Evolutionary conservation across 2,888 invertebrate species (phyloP), one percentile per base, ranked within the genome.

Genomic region (Muschampia plurimacula): DNA sequence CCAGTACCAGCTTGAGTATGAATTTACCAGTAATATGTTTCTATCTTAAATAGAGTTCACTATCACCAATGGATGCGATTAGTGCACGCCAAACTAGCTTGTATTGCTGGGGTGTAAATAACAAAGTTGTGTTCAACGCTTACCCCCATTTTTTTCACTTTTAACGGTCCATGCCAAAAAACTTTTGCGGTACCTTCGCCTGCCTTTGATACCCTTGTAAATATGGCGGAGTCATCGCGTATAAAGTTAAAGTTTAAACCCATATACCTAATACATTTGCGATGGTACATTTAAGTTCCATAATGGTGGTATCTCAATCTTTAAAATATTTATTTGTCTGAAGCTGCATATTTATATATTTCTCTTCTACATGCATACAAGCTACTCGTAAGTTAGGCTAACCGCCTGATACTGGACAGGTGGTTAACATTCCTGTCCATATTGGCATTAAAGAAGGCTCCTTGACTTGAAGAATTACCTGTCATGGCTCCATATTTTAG

Each of bases 101-200:
- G 41, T 69, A 69, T 69, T 44, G 41, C 52, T 3, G 32, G 10
- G n/a, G 64, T 55, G 41, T 70, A 70, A 64, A 64, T 13, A 64
- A 70, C 32, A 64, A 28, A 60, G 32, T 67, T 44, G 59, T 32
- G 46, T 32, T 22, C 60, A 7, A 2, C 68, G 12, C 1, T 32
- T 22, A 32, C n/a, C 55, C 28, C 57, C 12, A 15, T 64, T 70
- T 64, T 28, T 57, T 57, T 44, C 55, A 46, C 55, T 28, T 60
- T 60, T 32, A 57, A 60, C 55, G 63, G 32, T 57, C 52, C 41
- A 44, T 32, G 64, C 57, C 64, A 70, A 70, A 63, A 69, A 70
- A 64, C 3, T 70, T 67, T 49, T 57, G 60, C 68, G 46, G 32
- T 49, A 46, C 10, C 46, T 22, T 55, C 15, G 55, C 15, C 55